Base-by-base conservation (phyloP, 1,140 invertebrate genomes). In the Drosophila persimilis region DNA sequence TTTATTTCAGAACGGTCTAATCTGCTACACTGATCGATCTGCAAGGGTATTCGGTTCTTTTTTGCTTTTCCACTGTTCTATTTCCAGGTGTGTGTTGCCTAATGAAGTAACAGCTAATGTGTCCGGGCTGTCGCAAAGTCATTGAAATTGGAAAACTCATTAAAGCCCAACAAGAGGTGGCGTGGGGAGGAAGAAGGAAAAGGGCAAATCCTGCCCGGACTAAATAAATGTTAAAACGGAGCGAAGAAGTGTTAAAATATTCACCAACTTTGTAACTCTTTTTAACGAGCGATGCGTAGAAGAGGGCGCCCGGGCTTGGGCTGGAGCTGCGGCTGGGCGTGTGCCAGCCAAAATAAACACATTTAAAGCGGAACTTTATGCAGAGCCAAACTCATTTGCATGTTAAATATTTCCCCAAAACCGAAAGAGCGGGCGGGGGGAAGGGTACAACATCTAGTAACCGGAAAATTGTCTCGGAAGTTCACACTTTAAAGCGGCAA, bases 201-300 rank as follows among this genome's bases (percentile, higher is more conserved):
- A 20, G 45, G 31, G 44, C 53, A 54, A 74, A 56, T 48, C 17
- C 20, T 29, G 59, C 46, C 64, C 59, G 39, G 81, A 73, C 83
- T 86, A 88, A 86, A 86, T 88, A 81, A 86, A 86, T 86, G 78
- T 78, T 86, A 81, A 69, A 86, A 86, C 81, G 83, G 62, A 86
- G 65, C 72, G 79, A 83, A 83, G 84, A 89, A 88, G 83, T 88
- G 83, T 83, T 88, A 88, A 88, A 88, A 88, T 88, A 88, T 88
- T 83, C 83, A 88, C 83, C 86, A 88, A 88, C 83, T 88, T 88
- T 88, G 83, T 88, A 89, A 88, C 83, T 86, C 83, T 88, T 88
- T 86, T 86, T 78, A 88, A 81, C 83, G 83, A 86, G 75, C 65
- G 43, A 70, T 80, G 53, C 46, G 48, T 48, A 46, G 56, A 35